phyloP scores from a whole-genome alignment of 2,797 vertebrate species.

The Molothrus ater region DNA sequence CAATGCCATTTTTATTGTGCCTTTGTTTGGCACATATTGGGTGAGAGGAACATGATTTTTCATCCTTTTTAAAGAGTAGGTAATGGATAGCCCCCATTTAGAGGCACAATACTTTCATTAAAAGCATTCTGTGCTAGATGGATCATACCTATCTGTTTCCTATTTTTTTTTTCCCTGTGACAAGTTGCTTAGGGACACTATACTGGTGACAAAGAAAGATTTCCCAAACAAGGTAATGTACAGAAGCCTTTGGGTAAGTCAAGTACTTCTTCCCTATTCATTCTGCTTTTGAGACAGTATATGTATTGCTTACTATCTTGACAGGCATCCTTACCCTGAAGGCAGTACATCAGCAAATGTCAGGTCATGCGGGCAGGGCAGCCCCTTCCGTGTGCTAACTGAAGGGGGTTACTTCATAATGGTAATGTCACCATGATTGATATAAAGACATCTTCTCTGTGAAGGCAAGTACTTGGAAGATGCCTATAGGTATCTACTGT shows the following conservation, averaged over 20 bases:
- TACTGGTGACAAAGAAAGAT: slow-evolving; percentile 49
- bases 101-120: slow-evolving; percentile 57
- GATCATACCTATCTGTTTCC: slow-evolving; percentile 41
- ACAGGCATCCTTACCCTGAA: background rate
- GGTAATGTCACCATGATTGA: slow-evolving; percentile 1
- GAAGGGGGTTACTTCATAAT: background rate
- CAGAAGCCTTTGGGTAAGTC: slow-evolving; percentile 8
- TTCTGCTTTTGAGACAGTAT: background rate
- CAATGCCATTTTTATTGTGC: slow-evolving; percentile 53
- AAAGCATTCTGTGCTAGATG: slow-evolving; percentile 46
- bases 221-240: slow-evolving; percentile 22
- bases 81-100: slow-evolving; percentile 57
- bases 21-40: slow-evolving; percentile 53
- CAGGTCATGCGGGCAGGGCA: background rate
- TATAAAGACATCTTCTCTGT: background rate
- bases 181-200: slow-evolving; percentile 42
- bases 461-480: slow-evolving; percentile 35
- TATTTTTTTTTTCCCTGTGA: background rate
- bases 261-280: slow-evolving; percentile 12
- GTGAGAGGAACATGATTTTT: slow-evolving; percentile 60
- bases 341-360: slow-evolving; percentile 2
- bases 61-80: slow-evolving; percentile 37
- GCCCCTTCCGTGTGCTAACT: background rate
- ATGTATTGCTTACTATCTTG: slow-evolving; percentile 6
- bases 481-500: background rate